Base-by-base conservation (phyloP, 2,797 vertebrate species). In the Manis pentadactyla region DNA sequence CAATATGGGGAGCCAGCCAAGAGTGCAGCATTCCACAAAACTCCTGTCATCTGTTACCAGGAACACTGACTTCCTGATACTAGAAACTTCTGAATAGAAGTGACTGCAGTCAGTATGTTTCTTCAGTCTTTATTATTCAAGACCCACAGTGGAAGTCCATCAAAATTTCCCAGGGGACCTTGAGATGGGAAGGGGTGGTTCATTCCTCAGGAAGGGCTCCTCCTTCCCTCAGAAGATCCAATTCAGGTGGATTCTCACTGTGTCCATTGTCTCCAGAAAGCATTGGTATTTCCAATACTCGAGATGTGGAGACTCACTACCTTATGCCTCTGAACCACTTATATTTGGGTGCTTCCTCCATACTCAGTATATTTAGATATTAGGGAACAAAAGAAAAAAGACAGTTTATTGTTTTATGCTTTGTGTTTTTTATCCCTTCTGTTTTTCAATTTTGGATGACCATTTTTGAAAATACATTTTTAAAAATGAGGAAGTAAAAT, bases 381-480 rank as follows among this genome's bases (percentile, higher is more conserved):
- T 73, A 37, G 23, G 6, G 27, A 2, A 2, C n/a, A 2, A 18
- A 39, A 49, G 61, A 19, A 49, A 7, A 19, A 25, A 34, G 53
- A 57, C 25, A 92, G 59, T 7, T 61, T 49, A 59, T 9, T n/a
- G 1, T 31, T 87, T 87, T 73, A 21, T 74, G 6, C 34, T 83
- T 17, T 19, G 17, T 63, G 15, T 49, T 74, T 61, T 34, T 23
- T 19, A 9, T 12, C 31, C 13, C 11, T 8, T 34, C n/a, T 14
- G 0, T 14, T 89, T 96, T 93, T 87, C 82, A 83, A 73, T 75
- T 61, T 7, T 68, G 10, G 4, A 39, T 87, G 39, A 31, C 23
- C 27, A 51, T 78, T 86, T 82, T 91, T 64, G 15, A 57, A 95
- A 93, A 73, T 9, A 29, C 42, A 93, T 69, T 90, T 92, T 79